Evolutionary conservation across 2,113 vertebrate genomes (phyloP).

Genomic region (Anseranas semipalmata): DNA sequence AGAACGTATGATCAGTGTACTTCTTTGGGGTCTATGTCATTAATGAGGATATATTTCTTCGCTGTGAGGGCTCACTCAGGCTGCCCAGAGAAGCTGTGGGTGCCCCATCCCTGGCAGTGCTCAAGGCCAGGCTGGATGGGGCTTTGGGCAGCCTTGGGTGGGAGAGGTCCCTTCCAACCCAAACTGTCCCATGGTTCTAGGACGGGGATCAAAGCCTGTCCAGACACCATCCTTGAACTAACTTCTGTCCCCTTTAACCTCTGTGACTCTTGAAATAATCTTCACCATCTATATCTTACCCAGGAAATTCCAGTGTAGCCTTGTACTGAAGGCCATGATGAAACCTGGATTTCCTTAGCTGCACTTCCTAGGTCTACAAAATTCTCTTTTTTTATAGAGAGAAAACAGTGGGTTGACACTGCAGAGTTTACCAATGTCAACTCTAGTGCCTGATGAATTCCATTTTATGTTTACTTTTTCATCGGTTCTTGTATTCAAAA

Average conservation of each 20-base stretch:
- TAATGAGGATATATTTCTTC: background rate
- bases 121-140: too few species aligned
- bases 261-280: background rate
- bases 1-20: background rate
- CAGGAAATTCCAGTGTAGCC: background rate
- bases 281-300: background rate
- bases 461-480: background rate
- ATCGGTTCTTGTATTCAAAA: background rate
- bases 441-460: background rate
- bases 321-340: background rate
- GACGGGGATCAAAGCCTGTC: background rate
- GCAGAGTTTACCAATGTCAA: background rate
- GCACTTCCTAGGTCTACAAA: background rate
- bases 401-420: background rate
- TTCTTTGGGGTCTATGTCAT: background rate
- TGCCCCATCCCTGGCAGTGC: too few species aligned
- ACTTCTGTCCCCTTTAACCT: background rate
- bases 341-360: background rate
- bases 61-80: too few species aligned
- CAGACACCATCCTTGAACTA: background rate
- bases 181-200: too few species aligned
- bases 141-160: too few species aligned
- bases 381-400: background rate
- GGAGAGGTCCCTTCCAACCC: too few species aligned
- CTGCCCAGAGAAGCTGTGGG: too few species aligned